Percentiles rank a stretch among this genome's conserved stretches.
These are phyloP conservation scores for Andrena haemorrhoa DNA, from an alignment of 2,888 invertebrate species.

Conservation along the genomic window DNA sequence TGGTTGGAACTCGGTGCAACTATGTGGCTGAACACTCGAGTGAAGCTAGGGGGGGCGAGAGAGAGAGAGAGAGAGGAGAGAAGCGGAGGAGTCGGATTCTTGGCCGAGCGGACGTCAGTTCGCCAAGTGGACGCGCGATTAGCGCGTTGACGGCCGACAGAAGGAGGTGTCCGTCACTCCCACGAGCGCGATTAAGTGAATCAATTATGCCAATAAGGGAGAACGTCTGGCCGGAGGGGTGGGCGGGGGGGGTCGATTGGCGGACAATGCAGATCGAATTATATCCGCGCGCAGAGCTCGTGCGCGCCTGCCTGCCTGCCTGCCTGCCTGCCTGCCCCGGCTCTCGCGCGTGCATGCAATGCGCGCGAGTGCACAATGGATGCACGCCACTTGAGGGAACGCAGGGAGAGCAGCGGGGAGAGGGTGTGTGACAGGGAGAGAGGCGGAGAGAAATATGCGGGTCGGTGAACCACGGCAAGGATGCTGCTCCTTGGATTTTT, in stretches of 20 bases:
- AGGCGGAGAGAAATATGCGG: conserved; percentile 62
- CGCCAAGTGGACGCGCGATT: conserved; percentile 42
- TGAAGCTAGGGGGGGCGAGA: neutral
- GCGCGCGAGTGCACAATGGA: conserved; percentile 60
- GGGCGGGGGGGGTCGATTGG: conserved; percentile 62
- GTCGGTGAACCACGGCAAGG: conserved; percentile 74
- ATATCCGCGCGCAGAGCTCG: conserved; percentile 72
- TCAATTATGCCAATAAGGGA: conserved; percentile 80
- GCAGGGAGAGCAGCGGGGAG: neutral
- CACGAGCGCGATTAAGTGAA: conserved; percentile 74
- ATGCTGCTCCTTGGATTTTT: conserved; percentile 67
- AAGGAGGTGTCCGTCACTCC: conserved; percentile 70
- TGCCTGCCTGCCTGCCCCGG: too few relatives aligned
- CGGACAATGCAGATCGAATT: conserved; percentile 80
- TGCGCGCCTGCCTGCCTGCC: conserved; percentile 27
- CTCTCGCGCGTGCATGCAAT: conserved; percentile 54
- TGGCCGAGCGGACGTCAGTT: conserved; percentile 41
- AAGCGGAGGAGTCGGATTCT: conserved; percentile 12
- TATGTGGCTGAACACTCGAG: neutral
- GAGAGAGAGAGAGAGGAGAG: neutral
- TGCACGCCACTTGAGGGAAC: conserved; percentile 43
- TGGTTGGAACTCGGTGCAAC: neutral
- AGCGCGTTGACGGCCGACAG: conserved; percentile 49
- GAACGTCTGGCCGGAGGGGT: conserved; percentile 60
- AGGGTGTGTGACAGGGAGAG: neutral